Evolutionary conservation across 2,797 vertebrate genomes (phyloP).

Genomic region (Acanthis flammea): DNA sequence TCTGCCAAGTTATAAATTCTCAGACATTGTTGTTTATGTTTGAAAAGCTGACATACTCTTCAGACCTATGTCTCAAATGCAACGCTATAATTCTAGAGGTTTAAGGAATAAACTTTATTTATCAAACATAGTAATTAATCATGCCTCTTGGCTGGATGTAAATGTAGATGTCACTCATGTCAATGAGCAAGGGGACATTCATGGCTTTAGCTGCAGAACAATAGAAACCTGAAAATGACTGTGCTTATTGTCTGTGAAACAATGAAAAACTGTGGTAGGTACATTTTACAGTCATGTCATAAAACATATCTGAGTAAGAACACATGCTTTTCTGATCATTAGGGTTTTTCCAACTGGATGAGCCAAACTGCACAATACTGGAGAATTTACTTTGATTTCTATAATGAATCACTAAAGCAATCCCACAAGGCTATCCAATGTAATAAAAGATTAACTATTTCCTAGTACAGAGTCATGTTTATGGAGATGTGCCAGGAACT

Average conservation of each 20-base stretch:
- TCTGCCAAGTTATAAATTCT: conserved; percentile 53
- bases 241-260: conserved; percentile 65
- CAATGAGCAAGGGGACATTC: conserved; percentile 24
- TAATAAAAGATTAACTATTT: conserved; percentile 69
- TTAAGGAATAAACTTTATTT: conserved; percentile 7
- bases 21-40: conserved; percentile 25
- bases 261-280: conserved; percentile 77
- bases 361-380: conserved; percentile 68
- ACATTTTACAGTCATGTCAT: conserved; percentile 74
- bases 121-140: not conserved
- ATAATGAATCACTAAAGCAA: conserved; percentile 67
- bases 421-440: conserved; percentile 22
- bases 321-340: conserved; percentile 77
- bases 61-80: not conserved
- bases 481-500: conserved; percentile 10
- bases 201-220: conserved; percentile 47
- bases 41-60: conserved; percentile 18
- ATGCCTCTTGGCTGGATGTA: not conserved
- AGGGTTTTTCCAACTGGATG: conserved; percentile 70
- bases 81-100: not conserved
- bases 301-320: conserved; percentile 78
- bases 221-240: conserved; percentile 59
- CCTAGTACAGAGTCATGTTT: conserved; percentile 18
- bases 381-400: conserved; percentile 72
- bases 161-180: conserved; percentile 36